phyloP scores from a whole-genome alignment of 2,797 vertebrate species.

The Vireo griseus region DNA sequence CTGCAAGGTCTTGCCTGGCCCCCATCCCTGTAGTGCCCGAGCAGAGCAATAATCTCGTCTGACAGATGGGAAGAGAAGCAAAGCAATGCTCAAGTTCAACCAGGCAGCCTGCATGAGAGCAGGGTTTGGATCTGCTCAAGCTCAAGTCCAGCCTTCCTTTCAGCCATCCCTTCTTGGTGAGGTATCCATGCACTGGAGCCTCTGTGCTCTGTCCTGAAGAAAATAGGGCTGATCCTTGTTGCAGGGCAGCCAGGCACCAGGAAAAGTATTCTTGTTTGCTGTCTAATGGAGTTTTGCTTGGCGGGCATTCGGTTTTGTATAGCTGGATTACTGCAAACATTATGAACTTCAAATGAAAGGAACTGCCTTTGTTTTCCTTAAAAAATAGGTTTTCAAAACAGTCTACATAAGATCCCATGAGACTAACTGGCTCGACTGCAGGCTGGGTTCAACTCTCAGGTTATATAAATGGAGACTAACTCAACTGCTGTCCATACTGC shows the following conservation, averaged over 20 bases:
- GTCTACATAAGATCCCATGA: background rate
- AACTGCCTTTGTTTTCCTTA: background rate
- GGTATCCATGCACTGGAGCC: rapidly evolving
- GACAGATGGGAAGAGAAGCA: background rate
- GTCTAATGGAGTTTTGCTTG: background rate
- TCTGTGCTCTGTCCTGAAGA: background rate
- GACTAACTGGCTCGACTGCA: background rate
- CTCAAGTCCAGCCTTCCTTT: background rate
- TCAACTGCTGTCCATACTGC: background rate
- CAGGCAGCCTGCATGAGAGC: background rate
- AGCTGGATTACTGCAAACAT: background rate
- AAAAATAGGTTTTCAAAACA: background rate
- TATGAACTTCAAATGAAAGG: background rate
- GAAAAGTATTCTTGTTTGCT: background rate
- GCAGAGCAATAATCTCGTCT: background rate
- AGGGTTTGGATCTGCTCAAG: background rate
- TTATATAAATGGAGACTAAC: background rate
- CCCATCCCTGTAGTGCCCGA: background rate
- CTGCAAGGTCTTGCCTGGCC: background rate
- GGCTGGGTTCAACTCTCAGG: background rate
- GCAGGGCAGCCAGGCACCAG: background rate
- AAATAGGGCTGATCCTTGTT: background rate
- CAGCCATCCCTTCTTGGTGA: background rate
- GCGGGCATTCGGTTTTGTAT: background rate
- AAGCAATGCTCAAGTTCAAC: rapidly evolving